Percentiles rank a stretch among this genome's conserved stretches.
Conservation (phyloP, 2,888 invertebrate genomes). For the Cryptocephalus moraei region DNA sequence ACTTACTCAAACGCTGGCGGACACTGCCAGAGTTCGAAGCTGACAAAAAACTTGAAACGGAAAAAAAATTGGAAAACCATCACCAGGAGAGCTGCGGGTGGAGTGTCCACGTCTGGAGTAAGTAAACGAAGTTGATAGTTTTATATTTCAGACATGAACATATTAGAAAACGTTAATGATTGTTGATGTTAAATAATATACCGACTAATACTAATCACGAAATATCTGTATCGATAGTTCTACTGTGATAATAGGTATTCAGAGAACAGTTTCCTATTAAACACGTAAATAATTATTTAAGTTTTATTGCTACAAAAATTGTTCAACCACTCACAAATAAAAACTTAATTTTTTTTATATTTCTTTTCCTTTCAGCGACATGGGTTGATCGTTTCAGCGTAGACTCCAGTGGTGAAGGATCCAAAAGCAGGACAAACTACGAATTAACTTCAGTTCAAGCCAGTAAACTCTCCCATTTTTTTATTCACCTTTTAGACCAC, state of each 20-base stretch:
- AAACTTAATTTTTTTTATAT: constrained; percentile 2
- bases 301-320: too few species aligned
- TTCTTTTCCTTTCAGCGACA: constrained; percentile 44
- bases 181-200: too few species aligned
- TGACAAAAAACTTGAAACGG: constrained; percentile 34
- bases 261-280: not conserved
- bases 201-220: too few species aligned
- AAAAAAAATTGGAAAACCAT: constrained; percentile 28
- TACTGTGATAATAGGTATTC: too few species aligned
- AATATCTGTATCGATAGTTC: too few species aligned
- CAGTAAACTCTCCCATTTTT: constrained; percentile 62
- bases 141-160: not conserved
- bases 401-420: constrained; percentile 42
- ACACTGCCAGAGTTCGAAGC: constrained; percentile 52
- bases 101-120: constrained; percentile 71
- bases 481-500: constrained; percentile 58
- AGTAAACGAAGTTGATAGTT: constrained; percentile 27
- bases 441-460: constrained; percentile 53
- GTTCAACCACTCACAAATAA: not conserved
- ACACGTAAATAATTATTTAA: not conserved
- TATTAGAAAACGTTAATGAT: not conserved
- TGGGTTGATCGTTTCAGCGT: constrained; percentile 66
- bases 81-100: constrained; percentile 51
- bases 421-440: constrained; percentile 45
- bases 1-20: constrained; percentile 59